A percentile compares a stretch with the other conserved stretches of the same genome.
These are phyloP conservation scores for Leucosticte australis DNA, from an alignment of 2,113 vertebrate genomes.

Conservation along the genomic window DNA sequence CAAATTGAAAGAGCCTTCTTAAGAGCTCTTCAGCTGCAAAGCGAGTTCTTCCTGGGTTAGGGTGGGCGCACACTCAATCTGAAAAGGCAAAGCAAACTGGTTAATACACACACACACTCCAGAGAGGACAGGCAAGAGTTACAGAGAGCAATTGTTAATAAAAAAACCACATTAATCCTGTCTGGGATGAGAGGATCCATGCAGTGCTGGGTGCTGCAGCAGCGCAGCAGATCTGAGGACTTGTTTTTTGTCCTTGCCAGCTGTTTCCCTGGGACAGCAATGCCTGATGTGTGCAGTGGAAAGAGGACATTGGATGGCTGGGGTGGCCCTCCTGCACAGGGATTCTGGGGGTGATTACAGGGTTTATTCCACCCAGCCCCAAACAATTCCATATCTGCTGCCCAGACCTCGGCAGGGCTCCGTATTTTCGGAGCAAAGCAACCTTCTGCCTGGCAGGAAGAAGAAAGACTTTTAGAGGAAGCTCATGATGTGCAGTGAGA, in stretches of 20 bases:
- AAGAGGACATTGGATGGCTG: background rate
- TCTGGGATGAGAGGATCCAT: slow-evolving; percentile 26
- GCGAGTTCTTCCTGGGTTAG: slow-evolving; percentile 80
- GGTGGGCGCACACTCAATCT: slow-evolving; percentile 88
- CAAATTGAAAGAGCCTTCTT: slow-evolving; percentile 74
- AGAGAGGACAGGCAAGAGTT: slow-evolving; percentile 73
- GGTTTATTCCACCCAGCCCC: background rate
- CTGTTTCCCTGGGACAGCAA: background rate
- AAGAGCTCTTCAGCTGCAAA: slow-evolving; percentile 80
- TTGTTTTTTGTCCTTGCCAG: background rate
- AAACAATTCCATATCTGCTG: background rate
- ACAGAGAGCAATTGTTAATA: slow-evolving; percentile 71
- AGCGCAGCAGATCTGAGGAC: background rate
- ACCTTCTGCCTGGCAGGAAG: background rate
- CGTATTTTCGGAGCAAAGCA: background rate
- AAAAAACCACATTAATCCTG: slow-evolving; percentile 59
- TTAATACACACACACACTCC: slow-evolving; percentile 83
- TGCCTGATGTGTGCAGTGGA: background rate
- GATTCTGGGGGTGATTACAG: background rate
- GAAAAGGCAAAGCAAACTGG: slow-evolving; percentile 98
- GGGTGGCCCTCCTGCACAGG: background rate
- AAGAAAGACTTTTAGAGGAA: background rate
- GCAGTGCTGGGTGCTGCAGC: slow-evolving; percentile 6
- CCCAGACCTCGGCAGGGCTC: background rate
- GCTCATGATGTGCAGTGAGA: background rate